Conservation (phyloP, 1,140 invertebrate genomes). For the Pseudomyrmex flavicornis region DNA sequence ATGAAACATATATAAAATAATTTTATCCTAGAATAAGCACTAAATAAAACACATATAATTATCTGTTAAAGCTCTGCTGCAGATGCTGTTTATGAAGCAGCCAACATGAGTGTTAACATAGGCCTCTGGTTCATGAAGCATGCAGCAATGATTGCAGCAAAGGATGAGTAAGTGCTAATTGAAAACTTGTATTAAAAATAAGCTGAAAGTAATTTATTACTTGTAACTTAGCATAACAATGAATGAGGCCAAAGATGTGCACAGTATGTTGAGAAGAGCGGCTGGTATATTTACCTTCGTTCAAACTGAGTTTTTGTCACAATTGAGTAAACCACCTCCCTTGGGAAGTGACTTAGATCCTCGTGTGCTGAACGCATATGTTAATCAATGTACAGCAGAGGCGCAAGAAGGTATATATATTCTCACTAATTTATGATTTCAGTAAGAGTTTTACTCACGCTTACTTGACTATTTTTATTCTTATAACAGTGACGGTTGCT, state of each 20-base stretch:
- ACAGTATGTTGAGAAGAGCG: conserved; percentile 88
- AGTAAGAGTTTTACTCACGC: conserved; percentile 11
- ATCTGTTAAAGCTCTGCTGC: conserved; percentile 81
- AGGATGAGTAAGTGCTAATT: conserved; percentile 87
- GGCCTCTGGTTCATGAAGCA: conserved; percentile 91
- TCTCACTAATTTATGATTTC: neutral
- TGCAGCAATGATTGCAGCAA: conserved; percentile 88
- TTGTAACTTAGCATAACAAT: conserved; percentile 87
- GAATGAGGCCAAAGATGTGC: conserved; percentile 90
- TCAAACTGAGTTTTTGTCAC: conserved; percentile 83
- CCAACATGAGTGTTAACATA: conserved; percentile 88
- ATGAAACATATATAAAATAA: conserved; percentile 9
- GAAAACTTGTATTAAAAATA: conserved; percentile 16
- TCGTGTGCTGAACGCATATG: conserved; percentile 88
- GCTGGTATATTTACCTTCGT: conserved; percentile 88
- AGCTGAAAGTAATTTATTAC: conserved; percentile 47
- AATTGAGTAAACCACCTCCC: conserved; percentile 84
- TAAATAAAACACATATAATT: conserved; percentile 23
- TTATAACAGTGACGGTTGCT: conserved; percentile 88
- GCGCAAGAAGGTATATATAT: conserved; percentile 88
- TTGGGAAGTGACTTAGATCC: conserved; percentile 88
- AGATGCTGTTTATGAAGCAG: conserved; percentile 89
- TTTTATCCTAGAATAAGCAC: neutral
- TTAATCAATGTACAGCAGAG: conserved; percentile 90
- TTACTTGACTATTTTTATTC: conserved; percentile 2